A percentile compares a stretch with the other conserved stretches of the same genome.
These are phyloP conservation scores for Diaprepes abbreviatus DNA, from an alignment of 2,888 invertebrate genomes.

Conservation along the genomic window DNA sequence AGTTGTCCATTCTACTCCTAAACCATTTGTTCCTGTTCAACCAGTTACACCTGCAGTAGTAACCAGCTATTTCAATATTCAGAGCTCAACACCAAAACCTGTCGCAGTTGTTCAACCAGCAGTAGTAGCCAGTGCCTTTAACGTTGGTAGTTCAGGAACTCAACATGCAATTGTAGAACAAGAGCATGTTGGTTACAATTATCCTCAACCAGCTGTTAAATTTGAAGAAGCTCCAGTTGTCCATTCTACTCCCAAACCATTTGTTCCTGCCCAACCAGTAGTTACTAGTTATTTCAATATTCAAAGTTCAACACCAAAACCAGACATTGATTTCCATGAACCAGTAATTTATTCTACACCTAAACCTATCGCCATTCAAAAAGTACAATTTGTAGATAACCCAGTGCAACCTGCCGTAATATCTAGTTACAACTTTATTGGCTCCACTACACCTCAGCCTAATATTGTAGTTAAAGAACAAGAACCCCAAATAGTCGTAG, in stretches of 20 bases:
- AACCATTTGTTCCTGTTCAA: slow-evolving; percentile 34
- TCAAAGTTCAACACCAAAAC: slow-evolving; percentile 7
- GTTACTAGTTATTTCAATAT: slow-evolving; percentile 40
- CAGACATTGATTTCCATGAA: slow-evolving; percentile 21
- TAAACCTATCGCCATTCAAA: slow-evolving; percentile 35
- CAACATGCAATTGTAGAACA: slow-evolving; percentile 9
- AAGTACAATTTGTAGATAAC: slow-evolving; percentile 15
- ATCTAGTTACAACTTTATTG: slow-evolving; percentile 53
- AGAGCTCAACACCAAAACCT: slow-evolving; percentile 9
- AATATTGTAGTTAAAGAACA: slow-evolving; percentile 23
- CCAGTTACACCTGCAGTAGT: slow-evolving; percentile 54
- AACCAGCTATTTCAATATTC: slow-evolving; percentile 52
- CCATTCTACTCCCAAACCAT: slow-evolving; percentile 9
- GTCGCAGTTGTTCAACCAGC: slow-evolving; percentile 20
- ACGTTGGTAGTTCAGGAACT: no score
- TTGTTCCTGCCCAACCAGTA: slow-evolving; percentile 13
- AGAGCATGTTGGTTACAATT: slow-evolving; percentile 44
- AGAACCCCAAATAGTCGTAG: slow-evolving; percentile 13
- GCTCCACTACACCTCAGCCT: slow-evolving; percentile 31
- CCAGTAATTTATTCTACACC: slow-evolving; percentile 29
- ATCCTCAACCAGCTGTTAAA: slow-evolving; percentile 50
- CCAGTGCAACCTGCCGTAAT: slow-evolving; percentile 54
- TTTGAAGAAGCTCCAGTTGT: slow-evolving; percentile 44
- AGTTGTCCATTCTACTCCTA: slow-evolving; percentile 29
- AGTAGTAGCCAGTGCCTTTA: no score